Conservation (phyloP, 2,888 invertebrate species). For the Amorpha juglandis region DNA sequence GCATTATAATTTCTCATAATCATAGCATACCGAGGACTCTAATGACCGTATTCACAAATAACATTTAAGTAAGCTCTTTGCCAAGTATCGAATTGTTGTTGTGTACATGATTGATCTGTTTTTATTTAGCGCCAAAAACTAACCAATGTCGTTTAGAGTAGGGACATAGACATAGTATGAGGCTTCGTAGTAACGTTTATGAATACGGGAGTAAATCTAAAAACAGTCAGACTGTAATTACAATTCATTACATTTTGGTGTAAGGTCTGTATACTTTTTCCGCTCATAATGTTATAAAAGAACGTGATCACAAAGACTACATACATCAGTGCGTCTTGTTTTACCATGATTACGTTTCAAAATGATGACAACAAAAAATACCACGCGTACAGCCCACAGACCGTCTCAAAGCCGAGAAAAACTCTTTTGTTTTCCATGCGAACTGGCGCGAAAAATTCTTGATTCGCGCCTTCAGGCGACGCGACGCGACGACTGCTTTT, state of each 20-base stretch:
- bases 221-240: no score
- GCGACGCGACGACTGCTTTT: conserved; percentile 44
- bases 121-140: no score
- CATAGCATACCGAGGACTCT: no score
- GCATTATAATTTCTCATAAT: no score
- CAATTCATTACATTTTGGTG: neutral
- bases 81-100: no score
- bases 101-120: no score
- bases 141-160: no score
- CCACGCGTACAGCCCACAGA: conserved; percentile 23
- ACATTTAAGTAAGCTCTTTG: no score
- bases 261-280: neutral
- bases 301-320: conserved; percentile 12
- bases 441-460: conserved; percentile 49
- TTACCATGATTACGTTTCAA: conserved; percentile 26
- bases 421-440: conserved; percentile 46
- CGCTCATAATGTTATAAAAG: conserved; percentile 8
- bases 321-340: conserved; percentile 21
- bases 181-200: no score
- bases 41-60: no score
- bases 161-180: no score
- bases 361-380: conserved; percentile 20
- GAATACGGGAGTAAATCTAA: no score
- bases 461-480: conserved; percentile 51
- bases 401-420: conserved; percentile 29